Evolutionary conservation across 2,113 vertebrate species (phyloP).

Genomic region (Corynorhinus townsendii): DNA sequence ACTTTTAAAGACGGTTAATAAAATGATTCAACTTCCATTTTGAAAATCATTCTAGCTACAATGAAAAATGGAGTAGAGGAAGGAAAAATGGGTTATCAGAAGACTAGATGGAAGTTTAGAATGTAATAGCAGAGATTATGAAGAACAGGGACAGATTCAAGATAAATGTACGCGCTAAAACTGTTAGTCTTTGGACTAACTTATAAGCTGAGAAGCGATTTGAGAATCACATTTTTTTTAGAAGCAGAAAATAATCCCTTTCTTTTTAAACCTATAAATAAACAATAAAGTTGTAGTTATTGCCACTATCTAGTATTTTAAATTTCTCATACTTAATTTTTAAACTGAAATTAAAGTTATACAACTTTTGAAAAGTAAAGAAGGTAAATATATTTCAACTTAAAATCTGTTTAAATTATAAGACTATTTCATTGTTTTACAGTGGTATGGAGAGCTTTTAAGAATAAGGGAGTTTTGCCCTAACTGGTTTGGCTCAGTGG

Average conservation of each 20-base stretch:
- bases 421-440: conserved; percentile 27
- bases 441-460: not conserved
- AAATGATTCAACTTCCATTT: not conserved
- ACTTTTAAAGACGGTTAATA: not conserved
- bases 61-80: not conserved
- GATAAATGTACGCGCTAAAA: not conserved
- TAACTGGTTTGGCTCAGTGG: too few species aligned
- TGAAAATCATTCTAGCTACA: conserved; percentile 23
- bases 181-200: not conserved
- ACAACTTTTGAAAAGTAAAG: conserved; percentile 1
- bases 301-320: not conserved
- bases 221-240: not conserved
- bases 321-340: not conserved
- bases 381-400: conserved; percentile 26
- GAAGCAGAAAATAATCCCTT: not conserved
- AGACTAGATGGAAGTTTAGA: not conserved
- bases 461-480: not conserved
- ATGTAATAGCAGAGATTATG: not conserved
- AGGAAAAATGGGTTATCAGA: not conserved
- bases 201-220: not conserved
- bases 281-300: not conserved
- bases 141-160: not conserved
- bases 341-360: conserved; percentile 11
- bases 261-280: not conserved
- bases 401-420: conserved; percentile 14